Evolutionary conservation across 2,888 invertebrate genomes (phyloP).

Genomic region (Tricholauxania praeusta): DNA sequence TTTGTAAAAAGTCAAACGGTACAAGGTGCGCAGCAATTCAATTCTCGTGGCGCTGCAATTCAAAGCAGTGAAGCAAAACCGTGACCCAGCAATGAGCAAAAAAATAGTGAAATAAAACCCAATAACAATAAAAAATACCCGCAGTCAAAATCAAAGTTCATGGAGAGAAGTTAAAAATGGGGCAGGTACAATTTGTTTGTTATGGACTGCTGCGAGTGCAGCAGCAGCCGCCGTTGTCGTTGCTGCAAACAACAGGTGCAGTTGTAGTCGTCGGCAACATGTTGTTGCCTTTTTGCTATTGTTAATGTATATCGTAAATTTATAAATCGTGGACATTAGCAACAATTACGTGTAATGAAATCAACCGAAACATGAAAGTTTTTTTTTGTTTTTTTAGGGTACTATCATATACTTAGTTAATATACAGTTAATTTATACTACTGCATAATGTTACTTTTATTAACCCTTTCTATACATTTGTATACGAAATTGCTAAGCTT

Average conservation of each 20-base stretch:
- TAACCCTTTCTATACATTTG: no score
- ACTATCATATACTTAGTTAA: no score
- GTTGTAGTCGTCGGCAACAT: not conserved
- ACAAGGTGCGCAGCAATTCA: no score
- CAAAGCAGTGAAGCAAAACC: slow-evolving; percentile 40
- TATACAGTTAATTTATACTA: no score
- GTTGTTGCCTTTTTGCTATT: not conserved
- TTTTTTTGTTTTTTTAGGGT: not conserved
- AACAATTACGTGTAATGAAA: slow-evolving; percentile 13
- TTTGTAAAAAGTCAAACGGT: no score
- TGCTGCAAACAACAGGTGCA: slow-evolving; percentile 1
- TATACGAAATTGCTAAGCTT: no score
- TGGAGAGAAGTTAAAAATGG: slow-evolving; percentile 15
- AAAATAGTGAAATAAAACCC: slow-evolving; percentile 4
- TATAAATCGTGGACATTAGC: slow-evolving; percentile 25
- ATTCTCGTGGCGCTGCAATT: no score
- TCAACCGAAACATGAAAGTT: slow-evolving; percentile 22
- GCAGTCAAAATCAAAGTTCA: slow-evolving; percentile 31
- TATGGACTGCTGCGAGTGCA: not conserved
- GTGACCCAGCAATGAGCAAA: slow-evolving; percentile 48
- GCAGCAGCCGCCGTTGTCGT: slow-evolving; percentile 6
- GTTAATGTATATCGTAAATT: slow-evolving; percentile 4
- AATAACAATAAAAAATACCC: not conserved
- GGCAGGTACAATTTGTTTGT: slow-evolving; percentile 1
- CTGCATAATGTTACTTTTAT: no score